These are phyloP conservation scores for Ceratina japonica DNA, from an alignment of 1,140 invertebrate genomes.

Conservation along the genomic window DNA sequence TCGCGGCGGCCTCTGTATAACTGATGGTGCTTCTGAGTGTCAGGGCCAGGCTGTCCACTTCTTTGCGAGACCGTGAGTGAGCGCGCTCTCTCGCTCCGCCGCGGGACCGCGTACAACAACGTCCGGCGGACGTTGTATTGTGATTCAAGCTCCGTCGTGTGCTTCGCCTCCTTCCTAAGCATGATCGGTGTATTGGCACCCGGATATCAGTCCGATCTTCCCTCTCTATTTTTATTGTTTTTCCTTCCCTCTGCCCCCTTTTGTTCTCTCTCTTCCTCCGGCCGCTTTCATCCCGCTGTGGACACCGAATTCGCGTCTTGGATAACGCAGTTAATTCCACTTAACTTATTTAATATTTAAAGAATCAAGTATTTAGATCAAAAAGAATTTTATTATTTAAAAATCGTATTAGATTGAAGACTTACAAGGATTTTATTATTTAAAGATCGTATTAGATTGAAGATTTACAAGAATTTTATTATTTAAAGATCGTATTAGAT, in stretches of 20 bases:
- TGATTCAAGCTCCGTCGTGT: constrained; percentile 39
- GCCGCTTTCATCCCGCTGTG: not conserved
- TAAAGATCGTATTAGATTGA: too few relatives aligned
- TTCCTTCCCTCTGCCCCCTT: not conserved
- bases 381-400: too few relatives aligned
- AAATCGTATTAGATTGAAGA: too few relatives aligned
- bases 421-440: too few relatives aligned
- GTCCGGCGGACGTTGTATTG: constrained; percentile 30
- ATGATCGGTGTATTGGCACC: constrained; percentile 47
- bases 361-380: too few relatives aligned
- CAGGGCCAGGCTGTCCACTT: constrained; percentile 75
- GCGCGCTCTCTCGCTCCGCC: constrained; percentile 8
- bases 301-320: not conserved
- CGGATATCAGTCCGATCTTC: constrained; percentile 37
- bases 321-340: too few relatives aligned
- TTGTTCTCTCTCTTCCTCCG: not conserved
- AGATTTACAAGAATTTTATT: too few relatives aligned
- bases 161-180: constrained; percentile 29
- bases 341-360: too few relatives aligned
- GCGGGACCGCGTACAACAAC: constrained; percentile 23
- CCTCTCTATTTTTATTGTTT: not conserved
- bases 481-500: too few relatives aligned
- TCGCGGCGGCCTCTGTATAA: constrained; percentile 70
- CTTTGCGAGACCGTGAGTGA: constrained; percentile 66
- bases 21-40: constrained; percentile 78